Base-by-base conservation (phyloP, 2,888 invertebrate species). In the Syritta pipiens region DNA sequence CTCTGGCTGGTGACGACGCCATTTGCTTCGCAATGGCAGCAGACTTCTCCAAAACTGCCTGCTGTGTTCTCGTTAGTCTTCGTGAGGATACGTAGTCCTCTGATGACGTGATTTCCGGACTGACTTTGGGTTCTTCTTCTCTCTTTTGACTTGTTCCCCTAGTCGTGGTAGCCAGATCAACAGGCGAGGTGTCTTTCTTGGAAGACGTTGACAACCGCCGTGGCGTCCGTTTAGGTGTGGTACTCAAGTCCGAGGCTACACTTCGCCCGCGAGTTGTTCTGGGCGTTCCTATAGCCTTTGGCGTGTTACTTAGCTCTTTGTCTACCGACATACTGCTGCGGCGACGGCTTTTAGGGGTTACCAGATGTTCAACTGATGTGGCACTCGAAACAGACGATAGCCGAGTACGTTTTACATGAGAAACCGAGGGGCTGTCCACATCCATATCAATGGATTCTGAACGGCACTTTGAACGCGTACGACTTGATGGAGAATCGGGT, bases 11-110 rank as follows among this genome's bases (percentile, higher is more conserved):
- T 14, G 74, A 63, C 5, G 22, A 37, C 0, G 55, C n/a, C 6
- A 42, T 20, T 46, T 37, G 67, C 20, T 82, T 67, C 1, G 71
- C 44, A 7, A 83, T 53, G 12, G 81, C 77, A 5, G 67, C 48
- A 4, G 84, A 82, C 48, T 84, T 85, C 60, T 85, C 84, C 68
- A 85, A 55, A 10, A 84, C 82, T 12, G 84, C 84, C 51, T 83
- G 49, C 65, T 86, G 86, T 2, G 84, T 84, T 20, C 86, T 83
- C 26, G 86, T 86, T 10, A 86, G 65, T 22, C 85, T 83, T 17
- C 86, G 81, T 1, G 84, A 79, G 7, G 81, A 57, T 12, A 83
- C 81, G 42, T 81, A 71, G n/a, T 82, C 81, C 9, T 69, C 76
- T 10, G 46, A 69, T 67, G 72, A 71, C 28, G 3, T 14, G 9